Percentiles rank a stretch among this genome's conserved stretches.
These are phyloP conservation scores for Pseudorasbora parva DNA, from an alignment of 2,113 vertebrate genomes.

Conservation along the genomic window DNA sequence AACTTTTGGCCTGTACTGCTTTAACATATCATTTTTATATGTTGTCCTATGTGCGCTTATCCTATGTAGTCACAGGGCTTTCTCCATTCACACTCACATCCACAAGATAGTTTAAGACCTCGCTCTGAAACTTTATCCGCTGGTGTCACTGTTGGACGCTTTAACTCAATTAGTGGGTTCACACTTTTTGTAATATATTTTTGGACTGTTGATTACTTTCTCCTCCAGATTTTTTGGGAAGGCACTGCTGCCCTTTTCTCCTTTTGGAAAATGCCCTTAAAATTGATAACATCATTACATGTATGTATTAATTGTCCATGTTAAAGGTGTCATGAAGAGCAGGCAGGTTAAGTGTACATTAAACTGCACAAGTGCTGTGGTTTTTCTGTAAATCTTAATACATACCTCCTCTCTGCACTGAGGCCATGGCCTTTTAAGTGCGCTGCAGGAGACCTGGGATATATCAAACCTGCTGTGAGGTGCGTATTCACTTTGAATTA, in stretches of 20 bases:
- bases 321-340: constrained; percentile 20
- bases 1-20: too few species aligned
- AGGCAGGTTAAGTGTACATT: constrained; percentile 18
- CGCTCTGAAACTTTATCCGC: background rate
- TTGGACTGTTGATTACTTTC: background rate
- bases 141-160: constrained; percentile 8
- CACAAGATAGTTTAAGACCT: background rate
- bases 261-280: background rate
- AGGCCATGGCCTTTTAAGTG: constrained; percentile 30
- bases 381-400: constrained; percentile 18
- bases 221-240: background rate
- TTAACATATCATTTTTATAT: too few species aligned
- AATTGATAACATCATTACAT: background rate
- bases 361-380: constrained; percentile 4
- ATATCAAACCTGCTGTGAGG: constrained; percentile 33
- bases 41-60: too few species aligned
- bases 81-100: background rate
- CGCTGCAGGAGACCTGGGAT: constrained; percentile 30
- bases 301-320: background rate
- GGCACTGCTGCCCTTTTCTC: background rate
- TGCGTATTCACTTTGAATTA: constrained; percentile 45
- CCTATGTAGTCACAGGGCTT: background rate
- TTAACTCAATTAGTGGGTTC: background rate
- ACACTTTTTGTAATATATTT: background rate
- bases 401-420: constrained; percentile 9